Evolutionary conservation across 2,797 vertebrate species (phyloP), one percentile per base, ranked within the genome.

Genomic region (Podargus strigoides): DNA sequence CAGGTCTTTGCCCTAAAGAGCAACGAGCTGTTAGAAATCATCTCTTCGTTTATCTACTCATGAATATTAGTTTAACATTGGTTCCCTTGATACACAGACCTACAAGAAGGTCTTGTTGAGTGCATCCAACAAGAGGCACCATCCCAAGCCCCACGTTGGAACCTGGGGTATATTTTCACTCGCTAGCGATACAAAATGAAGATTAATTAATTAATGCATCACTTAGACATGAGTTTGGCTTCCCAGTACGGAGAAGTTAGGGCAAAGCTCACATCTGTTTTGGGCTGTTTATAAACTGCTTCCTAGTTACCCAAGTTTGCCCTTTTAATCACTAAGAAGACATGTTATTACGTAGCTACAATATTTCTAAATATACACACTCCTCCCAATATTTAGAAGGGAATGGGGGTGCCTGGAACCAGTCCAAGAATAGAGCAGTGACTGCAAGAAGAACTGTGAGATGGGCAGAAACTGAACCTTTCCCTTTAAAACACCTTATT

Each of bases 201-300:
- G 76, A 82, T 85, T 56, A 46, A 80, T 92, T 82, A 59, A 89
- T 53, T 55, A 83, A 47, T 52, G 30, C 53, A 59, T 60, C 68
- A 20, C 41, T 23, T 63, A 77, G 76, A 84, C 11, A 14, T 26
- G 60, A 58, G 83, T 91, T 92, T 94, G 75, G 63, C 93, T 85
- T 22, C 32, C 30, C 27, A 49, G 62, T 2, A 27, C 9, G 18
- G 78, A 90, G 67, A 72, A 93, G 58, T 44, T 47, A 78, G 60
- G 93, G 64, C 83, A 90, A 89, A 85, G 82, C 91, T 85, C 90
- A 68, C 1, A 1, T 89, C 93, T 94, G 74, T 95, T 95, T 96
- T 91, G 49, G 69, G 93, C 64, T 97, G 97, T 97, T 97, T 97
- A 95, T 96, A 95, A 95, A 95, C 97, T 95, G 97, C 96, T 50